phyloP scores from a whole-genome alignment of 1,140 invertebrate genomes.

The Globodera ellingtonae region DNA sequence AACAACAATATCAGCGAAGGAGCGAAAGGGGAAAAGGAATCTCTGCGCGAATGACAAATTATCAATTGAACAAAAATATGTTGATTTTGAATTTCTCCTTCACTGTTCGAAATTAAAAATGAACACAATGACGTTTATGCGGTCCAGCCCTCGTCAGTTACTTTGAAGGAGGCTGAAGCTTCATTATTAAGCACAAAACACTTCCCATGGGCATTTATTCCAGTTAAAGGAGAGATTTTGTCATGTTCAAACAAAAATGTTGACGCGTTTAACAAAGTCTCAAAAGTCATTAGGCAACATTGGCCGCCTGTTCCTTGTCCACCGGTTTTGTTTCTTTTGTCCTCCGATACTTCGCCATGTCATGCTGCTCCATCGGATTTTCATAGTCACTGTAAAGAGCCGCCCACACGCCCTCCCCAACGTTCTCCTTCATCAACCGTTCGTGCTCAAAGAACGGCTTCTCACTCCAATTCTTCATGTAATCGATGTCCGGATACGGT shows the following conservation, averaged over 20 bases:
- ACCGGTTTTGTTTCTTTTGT: not conserved
- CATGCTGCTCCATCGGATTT: conserved; percentile 45
- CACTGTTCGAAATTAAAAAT: too few species aligned
- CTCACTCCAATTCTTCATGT: conserved; percentile 56
- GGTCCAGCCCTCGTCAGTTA: too few species aligned
- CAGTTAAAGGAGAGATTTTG: too few species aligned
- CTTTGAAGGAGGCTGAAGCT: too few species aligned
- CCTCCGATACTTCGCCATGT: conserved; percentile 10
- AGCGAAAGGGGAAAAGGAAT: too few species aligned
- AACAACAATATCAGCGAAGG: not conserved
- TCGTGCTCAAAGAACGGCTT: conserved; percentile 55
- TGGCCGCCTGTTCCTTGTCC: not conserved
- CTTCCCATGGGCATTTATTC: too few species aligned
- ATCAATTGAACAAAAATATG: too few species aligned
- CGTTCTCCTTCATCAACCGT: conserved; percentile 48
- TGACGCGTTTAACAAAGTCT: not conserved
- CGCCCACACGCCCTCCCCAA: conserved; percentile 45
- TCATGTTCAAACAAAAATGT: too few species aligned
- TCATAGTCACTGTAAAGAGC: conserved; percentile 45
- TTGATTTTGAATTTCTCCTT: too few species aligned
- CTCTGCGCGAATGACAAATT: too few species aligned
- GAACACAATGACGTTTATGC: too few species aligned
- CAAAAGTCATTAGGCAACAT: not conserved
- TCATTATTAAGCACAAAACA: too few species aligned
- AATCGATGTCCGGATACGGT: conserved; percentile 57